Percentiles rank a stretch among this genome's conserved stretches.
phyloP scores from a whole-genome alignment of 2,113 vertebrate species.

The Acrocephalus kingi region DNA sequence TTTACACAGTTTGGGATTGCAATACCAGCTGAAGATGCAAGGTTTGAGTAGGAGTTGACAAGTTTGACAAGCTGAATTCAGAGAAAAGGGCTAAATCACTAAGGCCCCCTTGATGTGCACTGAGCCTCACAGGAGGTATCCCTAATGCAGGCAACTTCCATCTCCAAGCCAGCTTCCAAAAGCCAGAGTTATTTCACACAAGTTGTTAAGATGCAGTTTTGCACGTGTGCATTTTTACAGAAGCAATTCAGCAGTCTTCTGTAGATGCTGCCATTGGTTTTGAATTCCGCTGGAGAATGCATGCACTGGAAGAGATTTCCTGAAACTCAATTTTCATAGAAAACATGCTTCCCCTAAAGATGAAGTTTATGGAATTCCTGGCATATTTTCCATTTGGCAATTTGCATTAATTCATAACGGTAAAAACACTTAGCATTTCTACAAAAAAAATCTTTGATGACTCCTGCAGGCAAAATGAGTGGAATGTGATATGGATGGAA shows the following conservation, averaged over 20 bases:
- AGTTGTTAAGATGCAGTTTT: neutral
- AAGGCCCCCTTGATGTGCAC: no score
- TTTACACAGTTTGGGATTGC: neutral
- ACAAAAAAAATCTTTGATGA: neutral
- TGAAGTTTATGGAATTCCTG: slow-evolving; percentile 51
- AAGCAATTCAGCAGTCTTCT: neutral
- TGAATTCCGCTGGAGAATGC: neutral
- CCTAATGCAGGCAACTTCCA: neutral
- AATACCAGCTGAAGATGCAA: neutral
- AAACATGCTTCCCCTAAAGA: slow-evolving; percentile 50
- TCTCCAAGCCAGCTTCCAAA: neutral
- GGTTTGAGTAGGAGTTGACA: neutral
- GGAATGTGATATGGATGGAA: slow-evolving; percentile 36
- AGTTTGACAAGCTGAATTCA: neutral
- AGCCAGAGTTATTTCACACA: neutral
- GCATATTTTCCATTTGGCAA: slow-evolving; percentile 46
- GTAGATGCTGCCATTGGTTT: neutral
- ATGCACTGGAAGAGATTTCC: neutral
- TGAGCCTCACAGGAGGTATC: neutral
- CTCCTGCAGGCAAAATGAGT: slow-evolving; percentile 39
- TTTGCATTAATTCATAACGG: slow-evolving; percentile 49
- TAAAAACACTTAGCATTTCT: slow-evolving; percentile 36
- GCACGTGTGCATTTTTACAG: neutral
- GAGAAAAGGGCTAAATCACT: neutral
- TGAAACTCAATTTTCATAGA: slow-evolving; percentile 39